Conservation (phyloP, 2,797 vertebrate genomes). For the Sylvilagus floridanus region DNA sequence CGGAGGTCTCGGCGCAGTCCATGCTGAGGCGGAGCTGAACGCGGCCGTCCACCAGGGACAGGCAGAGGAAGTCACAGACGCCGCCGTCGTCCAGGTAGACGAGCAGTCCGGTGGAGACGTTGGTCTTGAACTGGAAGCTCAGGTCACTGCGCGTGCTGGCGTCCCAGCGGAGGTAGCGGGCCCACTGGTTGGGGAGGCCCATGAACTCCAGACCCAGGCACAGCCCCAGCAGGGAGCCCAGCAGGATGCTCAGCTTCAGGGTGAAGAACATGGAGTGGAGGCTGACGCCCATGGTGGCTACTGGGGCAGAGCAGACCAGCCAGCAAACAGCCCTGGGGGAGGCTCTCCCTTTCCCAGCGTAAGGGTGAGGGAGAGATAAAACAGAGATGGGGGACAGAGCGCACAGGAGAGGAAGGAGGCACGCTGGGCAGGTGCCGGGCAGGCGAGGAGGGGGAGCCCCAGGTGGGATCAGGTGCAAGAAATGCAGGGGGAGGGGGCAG, state of each 20-base stretch:
- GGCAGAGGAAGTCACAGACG: slow-evolving; percentile 96
- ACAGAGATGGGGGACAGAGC: background rate
- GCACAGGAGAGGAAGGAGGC: background rate
- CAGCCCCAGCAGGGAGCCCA: slow-evolving; percentile 92
- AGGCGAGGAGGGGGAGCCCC: background rate
- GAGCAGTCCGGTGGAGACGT: slow-evolving; percentile 93
- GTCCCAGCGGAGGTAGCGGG: slow-evolving; percentile 98
- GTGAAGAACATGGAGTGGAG: slow-evolving; percentile 90
- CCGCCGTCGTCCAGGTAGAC: slow-evolving; percentile 98
- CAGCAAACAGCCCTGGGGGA: background rate
- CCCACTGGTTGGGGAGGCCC: slow-evolving; percentile 97
- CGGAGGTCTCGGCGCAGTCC: slow-evolving; percentile 95
- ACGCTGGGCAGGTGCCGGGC: background rate
- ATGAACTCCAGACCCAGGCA: slow-evolving; percentile 95
- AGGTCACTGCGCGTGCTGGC: slow-evolving; percentile 96
- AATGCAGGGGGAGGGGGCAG: background rate
- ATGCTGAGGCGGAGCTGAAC: slow-evolving; percentile 95
- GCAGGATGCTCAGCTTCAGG: slow-evolving; percentile 91
- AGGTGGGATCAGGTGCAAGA: background rate
- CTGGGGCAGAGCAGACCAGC: background rate
- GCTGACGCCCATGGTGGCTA: slow-evolving; percentile 89
- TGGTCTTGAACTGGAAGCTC: slow-evolving; percentile 97
- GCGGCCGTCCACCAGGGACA: slow-evolving; percentile 92
- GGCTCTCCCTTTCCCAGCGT: background rate
- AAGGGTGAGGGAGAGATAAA: background rate